Percentiles rank a stretch among this genome's conserved stretches.
phyloP scores from a whole-genome alignment of 2,797 vertebrate genomes.

The Strix occidentalis region DNA sequence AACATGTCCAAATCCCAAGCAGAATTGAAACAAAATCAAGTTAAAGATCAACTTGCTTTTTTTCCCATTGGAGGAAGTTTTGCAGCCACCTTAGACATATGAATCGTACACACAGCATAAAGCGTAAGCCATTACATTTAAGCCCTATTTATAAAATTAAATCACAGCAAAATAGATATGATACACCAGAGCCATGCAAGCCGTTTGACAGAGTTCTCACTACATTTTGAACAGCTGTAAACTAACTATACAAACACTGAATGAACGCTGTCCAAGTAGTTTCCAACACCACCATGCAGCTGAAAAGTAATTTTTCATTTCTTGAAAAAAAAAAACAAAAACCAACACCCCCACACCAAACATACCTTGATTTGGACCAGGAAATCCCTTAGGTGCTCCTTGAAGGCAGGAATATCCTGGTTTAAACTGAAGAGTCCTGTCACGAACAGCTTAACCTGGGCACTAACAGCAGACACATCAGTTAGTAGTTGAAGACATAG shows the following conservation, averaged over 20 bases:
- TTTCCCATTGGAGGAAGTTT: background rate
- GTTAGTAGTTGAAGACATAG: background rate
- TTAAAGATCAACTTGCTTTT: background rate
- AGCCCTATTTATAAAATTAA: background rate
- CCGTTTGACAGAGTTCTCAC: background rate
- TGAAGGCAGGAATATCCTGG: conserved; percentile 99
- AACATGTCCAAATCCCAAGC: background rate
- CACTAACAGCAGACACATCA: conserved; percentile 77
- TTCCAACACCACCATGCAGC: background rate
- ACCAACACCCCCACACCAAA: background rate
- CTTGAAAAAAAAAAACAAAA: background rate
- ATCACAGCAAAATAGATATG: background rate
- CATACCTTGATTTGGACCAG: conserved; percentile 98
- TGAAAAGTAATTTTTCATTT: background rate
- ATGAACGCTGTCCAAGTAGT: background rate
- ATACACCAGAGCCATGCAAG: background rate
- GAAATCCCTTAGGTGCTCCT: conserved; percentile 98
- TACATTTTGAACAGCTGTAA: background rate
- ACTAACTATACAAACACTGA: background rate
- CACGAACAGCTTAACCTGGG: conserved; percentile 99
- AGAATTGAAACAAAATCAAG: background rate
- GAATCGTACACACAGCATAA: accelerated
- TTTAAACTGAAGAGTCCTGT: conserved; percentile 99
- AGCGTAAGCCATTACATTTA: background rate
- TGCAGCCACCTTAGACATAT: background rate